Percentiles rank a stretch among this genome's conserved stretches.
phyloP scores from a whole-genome alignment of 1,140 invertebrate genomes.

The Papilio polyxenes region DNA sequence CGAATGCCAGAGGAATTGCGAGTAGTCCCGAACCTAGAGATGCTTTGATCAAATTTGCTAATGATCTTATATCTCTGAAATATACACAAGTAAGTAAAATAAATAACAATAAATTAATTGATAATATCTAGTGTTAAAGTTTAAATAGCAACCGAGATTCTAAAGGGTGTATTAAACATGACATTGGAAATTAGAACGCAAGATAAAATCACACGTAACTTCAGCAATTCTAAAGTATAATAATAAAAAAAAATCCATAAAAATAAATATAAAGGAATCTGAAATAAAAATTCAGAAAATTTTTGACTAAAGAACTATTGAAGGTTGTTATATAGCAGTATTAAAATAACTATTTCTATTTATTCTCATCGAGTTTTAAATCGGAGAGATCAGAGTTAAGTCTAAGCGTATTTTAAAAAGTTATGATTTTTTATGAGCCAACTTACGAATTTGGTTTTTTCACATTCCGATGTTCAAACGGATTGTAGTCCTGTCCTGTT shows the following conservation, averaged over 20 bases:
- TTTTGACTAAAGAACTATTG: no score
- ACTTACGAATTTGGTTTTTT: constrained; percentile 85
- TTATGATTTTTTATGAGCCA: constrained; percentile 30
- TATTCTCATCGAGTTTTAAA: not conserved
- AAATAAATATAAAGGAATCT: not conserved
- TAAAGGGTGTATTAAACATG: not conserved
- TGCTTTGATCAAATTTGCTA: constrained; percentile 90
- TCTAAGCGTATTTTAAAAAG: not conserved
- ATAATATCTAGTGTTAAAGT: not conserved
- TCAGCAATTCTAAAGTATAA: no score
- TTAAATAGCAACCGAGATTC: not conserved
- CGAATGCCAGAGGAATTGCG: constrained; percentile 92
- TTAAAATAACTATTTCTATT: no score
- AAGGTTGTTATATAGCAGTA: no score
- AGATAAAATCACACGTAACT: no score
- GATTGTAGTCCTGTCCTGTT: constrained; percentile 80
- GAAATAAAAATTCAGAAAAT: no score
- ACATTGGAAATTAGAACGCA: not conserved
- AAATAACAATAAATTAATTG: not conserved
- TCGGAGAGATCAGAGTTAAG: not conserved
- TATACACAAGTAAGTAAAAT: constrained; percentile 36
- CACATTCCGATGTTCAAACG: constrained; percentile 85
- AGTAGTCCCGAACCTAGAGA: constrained; percentile 93
- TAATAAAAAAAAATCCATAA: not conserved
- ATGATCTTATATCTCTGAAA: constrained; percentile 85